A percentile compares a stretch with the other conserved stretches of the same genome.
These are phyloP conservation scores for Parasteatoda lunata DNA, from an alignment of 2,888 invertebrate genomes.

Conservation along the genomic window DNA sequence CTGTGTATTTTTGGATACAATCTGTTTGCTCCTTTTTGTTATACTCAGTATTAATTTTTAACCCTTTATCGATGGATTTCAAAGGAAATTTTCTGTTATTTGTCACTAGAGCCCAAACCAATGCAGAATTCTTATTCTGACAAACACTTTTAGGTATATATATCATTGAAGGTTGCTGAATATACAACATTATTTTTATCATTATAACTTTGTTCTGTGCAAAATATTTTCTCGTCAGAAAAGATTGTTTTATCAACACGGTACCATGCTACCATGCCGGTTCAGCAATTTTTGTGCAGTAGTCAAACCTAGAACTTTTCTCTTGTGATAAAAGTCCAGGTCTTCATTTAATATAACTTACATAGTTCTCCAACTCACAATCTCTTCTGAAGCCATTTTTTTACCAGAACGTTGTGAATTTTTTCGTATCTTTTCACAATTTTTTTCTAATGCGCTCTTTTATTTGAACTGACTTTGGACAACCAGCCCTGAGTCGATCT, in stretches of 20 bases:
- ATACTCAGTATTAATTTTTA: not conserved
- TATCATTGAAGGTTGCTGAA: not conserved
- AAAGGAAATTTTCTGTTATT: not conserved
- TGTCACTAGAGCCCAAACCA: not conserved
- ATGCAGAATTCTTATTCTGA: not conserved
- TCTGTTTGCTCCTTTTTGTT: not conserved
- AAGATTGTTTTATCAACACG: not conserved
- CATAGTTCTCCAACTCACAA: not conserved
- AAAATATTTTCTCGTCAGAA: not conserved
- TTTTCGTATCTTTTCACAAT: not conserved
- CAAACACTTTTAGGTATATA: not conserved
- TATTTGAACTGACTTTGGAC: not conserved
- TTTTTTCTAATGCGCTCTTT: too few relatives aligned
- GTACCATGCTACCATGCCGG: not conserved
- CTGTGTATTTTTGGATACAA: not conserved
- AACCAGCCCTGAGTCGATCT: not conserved
- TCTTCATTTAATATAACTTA: not conserved
- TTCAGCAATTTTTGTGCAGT: slow-evolving; percentile 1
- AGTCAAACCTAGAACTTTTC: not conserved
- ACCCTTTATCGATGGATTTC: not conserved
- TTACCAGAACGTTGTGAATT: not conserved
- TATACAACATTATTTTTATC: not conserved
- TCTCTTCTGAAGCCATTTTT: not conserved
- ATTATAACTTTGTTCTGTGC: not conserved
- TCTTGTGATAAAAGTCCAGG: not conserved